A percentile compares a stretch with the other conserved stretches of the same genome.
These are phyloP conservation scores for Meloidogyne exigua DNA, from an alignment of 1,140 invertebrate species.

Conservation along the genomic window DNA sequence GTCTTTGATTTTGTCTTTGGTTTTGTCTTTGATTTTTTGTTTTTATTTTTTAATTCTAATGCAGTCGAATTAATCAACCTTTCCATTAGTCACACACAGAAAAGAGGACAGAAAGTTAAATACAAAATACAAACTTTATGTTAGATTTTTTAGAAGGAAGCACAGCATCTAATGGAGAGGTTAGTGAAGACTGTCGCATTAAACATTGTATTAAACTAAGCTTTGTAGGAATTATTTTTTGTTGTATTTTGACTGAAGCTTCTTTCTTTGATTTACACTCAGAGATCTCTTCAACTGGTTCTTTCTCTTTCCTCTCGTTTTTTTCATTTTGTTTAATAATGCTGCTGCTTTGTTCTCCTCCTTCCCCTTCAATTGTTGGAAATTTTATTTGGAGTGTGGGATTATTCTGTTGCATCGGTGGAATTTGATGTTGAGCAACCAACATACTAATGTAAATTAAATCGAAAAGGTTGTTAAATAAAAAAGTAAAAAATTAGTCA, in stretches of 20 bases:
- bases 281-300: too few species aligned
- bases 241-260: not conserved
- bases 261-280: too few species aligned
- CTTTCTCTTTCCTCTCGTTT: not conserved
- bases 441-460: not conserved
- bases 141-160: not conserved
- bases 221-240: not conserved
- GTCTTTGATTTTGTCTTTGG: too few species aligned
- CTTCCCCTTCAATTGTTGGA: not conserved
- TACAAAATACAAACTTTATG: not conserved
- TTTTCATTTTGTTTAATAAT: not conserved
- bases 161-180: not conserved
- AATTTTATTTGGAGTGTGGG: not conserved
- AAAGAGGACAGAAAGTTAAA: not conserved
- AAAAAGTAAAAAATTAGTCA: not conserved
- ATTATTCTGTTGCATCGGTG: not conserved
- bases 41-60: too few species aligned
- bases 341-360: not conserved
- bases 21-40: too few species aligned
- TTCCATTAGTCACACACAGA: too few species aligned
- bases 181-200: not conserved
- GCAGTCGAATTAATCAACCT: too few species aligned
- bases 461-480: not conserved
- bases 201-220: conserved; percentile 2
- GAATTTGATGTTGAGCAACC: not conserved